A percentile compares a stretch with the other conserved stretches of the same genome.
phyloP scores from a whole-genome alignment of 53 echinoderm and acorn worm genomes.

The Holothuria scabra region DNA sequence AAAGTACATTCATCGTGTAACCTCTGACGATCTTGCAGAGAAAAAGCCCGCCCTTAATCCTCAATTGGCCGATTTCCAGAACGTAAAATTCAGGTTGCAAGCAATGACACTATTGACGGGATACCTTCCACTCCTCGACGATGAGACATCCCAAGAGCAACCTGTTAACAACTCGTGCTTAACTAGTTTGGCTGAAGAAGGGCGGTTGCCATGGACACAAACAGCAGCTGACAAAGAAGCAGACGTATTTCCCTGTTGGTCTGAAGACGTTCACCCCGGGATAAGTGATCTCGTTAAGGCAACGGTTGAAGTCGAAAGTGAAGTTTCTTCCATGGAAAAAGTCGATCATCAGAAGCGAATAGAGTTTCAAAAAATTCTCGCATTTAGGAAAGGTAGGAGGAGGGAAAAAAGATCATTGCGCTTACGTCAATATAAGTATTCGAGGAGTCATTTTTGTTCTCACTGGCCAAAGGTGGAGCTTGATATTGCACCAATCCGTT shows the following conservation, averaged over 20 bases:
- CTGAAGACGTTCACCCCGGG: constrained; percentile 4
- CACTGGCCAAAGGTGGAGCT: no score
- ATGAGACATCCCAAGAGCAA: neutral
- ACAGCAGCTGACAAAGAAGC: neutral
- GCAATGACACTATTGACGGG: constrained; percentile 8
- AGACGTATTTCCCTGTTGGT: constrained; percentile 28
- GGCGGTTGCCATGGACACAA: constrained; percentile 32
- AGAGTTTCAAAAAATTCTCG: no score
- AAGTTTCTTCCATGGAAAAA: neutral
- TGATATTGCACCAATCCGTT: no score
- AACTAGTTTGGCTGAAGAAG: constrained; percentile 32
- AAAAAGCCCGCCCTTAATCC: no score
- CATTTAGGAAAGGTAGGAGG: no score
- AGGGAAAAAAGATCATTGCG: no score
- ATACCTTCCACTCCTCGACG: no score
- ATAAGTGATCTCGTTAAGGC: neutral
- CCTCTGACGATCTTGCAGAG: no score
- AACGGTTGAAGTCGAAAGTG: constrained; percentile 32
- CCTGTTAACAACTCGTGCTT: constrained; percentile 1
- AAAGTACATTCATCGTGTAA: no score
- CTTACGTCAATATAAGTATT: no score
- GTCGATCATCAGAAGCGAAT: neutral
- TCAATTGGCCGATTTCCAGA: neutral
- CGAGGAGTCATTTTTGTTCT: no score
- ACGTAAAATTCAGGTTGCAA: constrained; percentile 13